phyloP scores from a whole-genome alignment of 2,888 invertebrate species.

The Odontothrips loti region DNA sequence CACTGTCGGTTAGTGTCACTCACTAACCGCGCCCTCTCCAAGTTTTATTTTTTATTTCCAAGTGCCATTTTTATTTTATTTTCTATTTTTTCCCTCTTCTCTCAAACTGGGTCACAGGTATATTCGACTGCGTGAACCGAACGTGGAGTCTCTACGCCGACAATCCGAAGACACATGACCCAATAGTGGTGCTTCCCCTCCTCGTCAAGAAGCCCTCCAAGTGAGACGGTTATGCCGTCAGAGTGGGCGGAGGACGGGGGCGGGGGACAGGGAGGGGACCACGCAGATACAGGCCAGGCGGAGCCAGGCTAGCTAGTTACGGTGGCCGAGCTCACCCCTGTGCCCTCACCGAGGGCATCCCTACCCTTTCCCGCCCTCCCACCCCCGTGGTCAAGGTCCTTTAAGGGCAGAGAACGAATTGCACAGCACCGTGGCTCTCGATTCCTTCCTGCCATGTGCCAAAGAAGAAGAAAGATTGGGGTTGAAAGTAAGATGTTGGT shows the following conservation, averaged over 20 bases:
- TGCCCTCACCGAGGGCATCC: conserved; percentile 9
- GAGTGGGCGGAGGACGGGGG: too few species aligned
- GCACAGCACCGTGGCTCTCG: too few species aligned
- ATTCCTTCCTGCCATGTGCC: too few species aligned
- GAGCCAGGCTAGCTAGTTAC: neutral
- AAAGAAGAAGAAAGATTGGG: too few species aligned
- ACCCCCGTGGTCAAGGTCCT: neutral
- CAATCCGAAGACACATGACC: conserved; percentile 64
- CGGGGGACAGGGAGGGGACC: neutral
- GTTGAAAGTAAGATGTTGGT: too few species aligned
- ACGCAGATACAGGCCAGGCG: neutral
- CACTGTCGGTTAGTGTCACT: conserved; percentile 60
- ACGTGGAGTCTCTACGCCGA: conserved; percentile 77
- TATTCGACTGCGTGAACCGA: conserved; percentile 69
- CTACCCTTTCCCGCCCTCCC: neutral
- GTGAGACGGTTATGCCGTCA: neutral
- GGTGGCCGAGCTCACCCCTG: neutral
- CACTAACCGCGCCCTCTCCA: too few species aligned
- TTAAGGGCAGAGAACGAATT: too few species aligned
- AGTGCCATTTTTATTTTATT: neutral
- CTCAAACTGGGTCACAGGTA: conserved; percentile 51
- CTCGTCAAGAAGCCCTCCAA: conserved; percentile 2
- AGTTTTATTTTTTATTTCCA: neutral
- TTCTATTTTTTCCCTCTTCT: conserved; percentile 24
- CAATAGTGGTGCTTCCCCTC: conserved; percentile 66